Base-by-base conservation (phyloP, 2,797 vertebrate genomes). In the Mallotus villosus region DNA sequence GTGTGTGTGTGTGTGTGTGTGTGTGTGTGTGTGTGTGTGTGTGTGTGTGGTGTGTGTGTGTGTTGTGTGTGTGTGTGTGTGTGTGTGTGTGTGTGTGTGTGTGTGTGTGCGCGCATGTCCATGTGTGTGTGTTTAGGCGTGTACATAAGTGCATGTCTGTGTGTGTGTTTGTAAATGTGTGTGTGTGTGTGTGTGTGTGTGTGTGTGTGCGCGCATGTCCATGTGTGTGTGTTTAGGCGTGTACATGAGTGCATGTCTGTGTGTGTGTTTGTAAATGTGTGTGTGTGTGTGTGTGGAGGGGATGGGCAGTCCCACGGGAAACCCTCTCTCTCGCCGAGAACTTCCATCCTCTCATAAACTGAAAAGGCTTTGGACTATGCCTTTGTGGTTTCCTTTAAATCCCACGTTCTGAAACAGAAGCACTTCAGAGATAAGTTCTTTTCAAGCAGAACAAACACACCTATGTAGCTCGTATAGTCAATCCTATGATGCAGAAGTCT, bases 361-460 rank as follows among this genome's bases (percentile, higher is more conserved):
- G 51, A 78, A 71, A 77, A 79, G 84, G 71, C 81, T 86, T 77
- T 53, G 72, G 68, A 78, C 72, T 74, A 82, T 79, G 27, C 70
- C 0, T 81, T 81, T 83, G 74, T 67, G 67, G 29, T 73, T 79
- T 79, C 79, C 65, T 82, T 82, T 12, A 78, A 78, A 83, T 77
- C 16, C 51, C 19, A 9, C 69, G 74, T 81, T 81, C 81, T 77
- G 73, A 85, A 88, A 80, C 67, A 71, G 41, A 57, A 75, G 17
- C 1, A 32, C 58, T 67, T 81, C 80, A 85, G 49, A 71, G 82
- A 79, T 73, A 77, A 77, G 82, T 71, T 19, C 75, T 74, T 9
- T 75, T 80, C 72, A 80, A 59, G 75, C 74, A 75, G 75, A 82
- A 79, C 81, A 77, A 84, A 84, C 78, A 63, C 29, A 74, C 81